Conservation (phyloP, 2,888 invertebrate species). For the Polymixis lichenea region DNA sequence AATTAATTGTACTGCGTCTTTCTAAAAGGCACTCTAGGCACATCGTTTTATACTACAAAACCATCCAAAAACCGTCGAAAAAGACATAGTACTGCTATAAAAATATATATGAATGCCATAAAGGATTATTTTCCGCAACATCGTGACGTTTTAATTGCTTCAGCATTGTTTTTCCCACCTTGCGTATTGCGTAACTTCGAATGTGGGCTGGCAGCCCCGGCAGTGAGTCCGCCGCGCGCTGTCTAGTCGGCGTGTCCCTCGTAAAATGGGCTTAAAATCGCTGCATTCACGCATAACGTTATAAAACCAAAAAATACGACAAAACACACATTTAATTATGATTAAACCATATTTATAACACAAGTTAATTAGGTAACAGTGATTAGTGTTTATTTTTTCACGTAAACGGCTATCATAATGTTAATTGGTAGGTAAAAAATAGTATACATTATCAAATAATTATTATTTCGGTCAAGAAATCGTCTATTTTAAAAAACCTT, state of each 20-base stretch:
- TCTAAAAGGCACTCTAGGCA: neutral
- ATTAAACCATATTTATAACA: constrained; percentile 83
- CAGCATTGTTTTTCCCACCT: constrained; percentile 47
- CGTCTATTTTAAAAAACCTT: neutral
- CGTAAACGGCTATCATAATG: constrained; percentile 55
- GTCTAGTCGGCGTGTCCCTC: constrained; percentile 71
- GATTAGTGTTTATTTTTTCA: constrained; percentile 66
- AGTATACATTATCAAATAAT: constrained; percentile 36
- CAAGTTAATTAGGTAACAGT: constrained; percentile 74
- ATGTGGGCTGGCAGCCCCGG: constrained; percentile 71
- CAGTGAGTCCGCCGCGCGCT: constrained; percentile 81
- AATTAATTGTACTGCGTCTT: constrained; percentile 39
- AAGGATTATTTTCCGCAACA: neutral
- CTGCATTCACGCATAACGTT: constrained; percentile 74
- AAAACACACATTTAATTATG: constrained; percentile 75
- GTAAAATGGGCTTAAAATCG: constrained; percentile 78
- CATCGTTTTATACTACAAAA: neutral
- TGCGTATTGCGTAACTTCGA: constrained; percentile 63
- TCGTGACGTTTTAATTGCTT: constrained; percentile 25
- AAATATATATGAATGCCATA: neutral
- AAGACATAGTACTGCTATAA: neutral
- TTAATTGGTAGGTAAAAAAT: constrained; percentile 63
- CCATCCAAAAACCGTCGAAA: neutral
- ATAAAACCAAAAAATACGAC: constrained; percentile 73
- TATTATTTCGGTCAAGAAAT: constrained; percentile 2